Conservation (phyloP, 2,113 vertebrate species). For the Mesembrinibis cayennensis region DNA sequence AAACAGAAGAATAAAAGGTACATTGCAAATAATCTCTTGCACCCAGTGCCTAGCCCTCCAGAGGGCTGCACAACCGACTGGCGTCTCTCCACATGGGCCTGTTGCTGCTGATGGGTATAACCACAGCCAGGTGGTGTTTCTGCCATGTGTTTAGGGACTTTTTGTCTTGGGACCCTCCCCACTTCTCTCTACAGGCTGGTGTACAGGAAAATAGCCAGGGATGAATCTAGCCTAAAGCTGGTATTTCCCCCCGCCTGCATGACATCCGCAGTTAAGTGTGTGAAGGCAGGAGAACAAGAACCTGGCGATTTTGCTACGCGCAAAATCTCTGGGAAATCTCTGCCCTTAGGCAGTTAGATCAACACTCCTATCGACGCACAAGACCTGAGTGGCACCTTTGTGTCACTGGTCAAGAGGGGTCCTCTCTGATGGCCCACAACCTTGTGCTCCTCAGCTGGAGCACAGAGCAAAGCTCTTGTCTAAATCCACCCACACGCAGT, state of each 20-base stretch:
- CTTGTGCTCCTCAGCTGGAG: neutral
- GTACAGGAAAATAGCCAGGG: neutral
- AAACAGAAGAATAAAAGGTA: neutral
- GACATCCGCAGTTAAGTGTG: neutral
- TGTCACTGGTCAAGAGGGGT: neutral
- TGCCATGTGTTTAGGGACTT: neutral
- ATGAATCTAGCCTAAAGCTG: neutral
- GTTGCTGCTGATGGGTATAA: neutral
- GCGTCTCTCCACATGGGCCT: accelerated
- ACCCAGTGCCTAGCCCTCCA: neutral
- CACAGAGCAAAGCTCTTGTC: neutral
- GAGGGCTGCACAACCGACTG: neutral
- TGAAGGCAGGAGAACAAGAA: neutral
- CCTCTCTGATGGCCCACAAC: neutral
- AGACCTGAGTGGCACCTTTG: accelerated
- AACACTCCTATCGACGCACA: accelerated
- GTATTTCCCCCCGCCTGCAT: neutral
- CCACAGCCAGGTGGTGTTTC: neutral
- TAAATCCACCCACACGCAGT: neutral
- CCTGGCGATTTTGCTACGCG: neutral
- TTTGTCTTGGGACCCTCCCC: neutral
- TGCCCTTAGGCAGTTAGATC: neutral
- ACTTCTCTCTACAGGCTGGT: neutral
- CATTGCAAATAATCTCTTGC: neutral
- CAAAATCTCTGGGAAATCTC: neutral